These are phyloP conservation scores for Dicaeum eximium DNA, from an alignment of 2,113 vertebrate species.

Conservation along the genomic window DNA sequence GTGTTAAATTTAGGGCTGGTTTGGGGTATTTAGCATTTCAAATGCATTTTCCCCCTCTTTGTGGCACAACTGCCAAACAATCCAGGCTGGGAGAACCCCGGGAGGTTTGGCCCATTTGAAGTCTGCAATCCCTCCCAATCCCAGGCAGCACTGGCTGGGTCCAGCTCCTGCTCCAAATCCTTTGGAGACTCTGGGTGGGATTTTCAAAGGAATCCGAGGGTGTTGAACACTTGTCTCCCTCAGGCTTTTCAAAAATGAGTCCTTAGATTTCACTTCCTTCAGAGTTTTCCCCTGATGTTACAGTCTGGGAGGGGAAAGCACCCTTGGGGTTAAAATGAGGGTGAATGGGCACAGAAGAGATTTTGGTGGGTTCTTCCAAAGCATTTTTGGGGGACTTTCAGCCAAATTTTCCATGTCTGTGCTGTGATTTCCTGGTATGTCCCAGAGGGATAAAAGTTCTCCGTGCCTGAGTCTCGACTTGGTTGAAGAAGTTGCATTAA, in stretches of 20 bases:
- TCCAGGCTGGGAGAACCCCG: rapidly evolving
- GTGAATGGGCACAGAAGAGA: neutral
- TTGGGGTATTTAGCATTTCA: neutral
- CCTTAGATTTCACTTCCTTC: neutral
- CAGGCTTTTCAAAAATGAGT: neutral
- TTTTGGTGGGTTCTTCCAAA: neutral
- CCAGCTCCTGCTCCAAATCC: neutral
- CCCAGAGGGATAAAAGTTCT: neutral
- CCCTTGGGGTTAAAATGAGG: neutral
- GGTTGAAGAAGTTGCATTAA: neutral
- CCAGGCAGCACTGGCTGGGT: neutral
- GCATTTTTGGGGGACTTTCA: neutral
- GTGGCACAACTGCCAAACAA: neutral
- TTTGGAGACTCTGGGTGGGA: neutral
- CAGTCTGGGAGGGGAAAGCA: neutral
- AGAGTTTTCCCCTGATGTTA: neutral
- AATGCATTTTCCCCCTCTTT: neutral
- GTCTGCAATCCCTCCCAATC: neutral
- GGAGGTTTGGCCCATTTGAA: neutral
- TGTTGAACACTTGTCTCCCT: neutral
- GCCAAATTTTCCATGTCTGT: neutral
- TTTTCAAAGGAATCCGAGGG: slow-evolving; percentile 18
- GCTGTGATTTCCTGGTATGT: neutral
- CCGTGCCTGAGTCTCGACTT: rapidly evolving
- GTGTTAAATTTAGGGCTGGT: neutral